These are phyloP conservation scores for Prochilodus magdalenae DNA, from an alignment of 2,113 vertebrate genomes.

Conservation along the genomic window DNA sequence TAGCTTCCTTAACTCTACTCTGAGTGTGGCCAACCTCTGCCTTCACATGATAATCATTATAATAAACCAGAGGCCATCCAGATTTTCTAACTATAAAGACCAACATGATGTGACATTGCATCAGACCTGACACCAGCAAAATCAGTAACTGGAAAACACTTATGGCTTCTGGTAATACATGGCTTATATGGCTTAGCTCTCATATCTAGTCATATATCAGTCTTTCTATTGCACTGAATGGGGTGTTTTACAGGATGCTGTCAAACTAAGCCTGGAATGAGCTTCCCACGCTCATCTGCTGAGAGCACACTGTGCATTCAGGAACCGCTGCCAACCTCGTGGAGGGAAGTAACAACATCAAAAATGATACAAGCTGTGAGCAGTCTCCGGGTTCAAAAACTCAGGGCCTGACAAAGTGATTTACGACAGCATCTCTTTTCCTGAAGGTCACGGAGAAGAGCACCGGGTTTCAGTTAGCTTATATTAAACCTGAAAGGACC, in stretches of 20 bases:
- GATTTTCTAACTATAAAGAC: neutral
- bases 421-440: slow-evolving; percentile 73
- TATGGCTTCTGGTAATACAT: neutral
- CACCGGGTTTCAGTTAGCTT: slow-evolving; percentile 20
- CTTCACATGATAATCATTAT: neutral
- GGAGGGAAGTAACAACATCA: slow-evolving; percentile 65
- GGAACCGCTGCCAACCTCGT: slow-evolving; percentile 47
- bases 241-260: slow-evolving; percentile 34
- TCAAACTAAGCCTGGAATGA: slow-evolving; percentile 57
- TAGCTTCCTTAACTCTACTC: too few species aligned
- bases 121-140: neutral
- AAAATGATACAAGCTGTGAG: slow-evolving; percentile 67
- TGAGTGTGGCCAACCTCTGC: neutral
- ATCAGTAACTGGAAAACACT: neutral
- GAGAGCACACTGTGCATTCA: slow-evolving; percentile 59
- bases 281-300: slow-evolving; percentile 55
- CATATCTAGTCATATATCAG: slow-evolving; percentile 13
- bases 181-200: neutral
- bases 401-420: slow-evolving; percentile 76
- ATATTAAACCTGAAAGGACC: slow-evolving; percentile 62
- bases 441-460: slow-evolving; percentile 72
- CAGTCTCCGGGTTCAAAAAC: slow-evolving; percentile 70
- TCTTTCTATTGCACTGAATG: neutral
- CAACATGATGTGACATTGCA: neutral
- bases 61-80: neutral